Percentiles rank a stretch among this genome's conserved stretches.
These are phyloP conservation scores for Phytoseiulus persimilis DNA, from an alignment of 2,888 invertebrate genomes.

Conservation along the genomic window DNA sequence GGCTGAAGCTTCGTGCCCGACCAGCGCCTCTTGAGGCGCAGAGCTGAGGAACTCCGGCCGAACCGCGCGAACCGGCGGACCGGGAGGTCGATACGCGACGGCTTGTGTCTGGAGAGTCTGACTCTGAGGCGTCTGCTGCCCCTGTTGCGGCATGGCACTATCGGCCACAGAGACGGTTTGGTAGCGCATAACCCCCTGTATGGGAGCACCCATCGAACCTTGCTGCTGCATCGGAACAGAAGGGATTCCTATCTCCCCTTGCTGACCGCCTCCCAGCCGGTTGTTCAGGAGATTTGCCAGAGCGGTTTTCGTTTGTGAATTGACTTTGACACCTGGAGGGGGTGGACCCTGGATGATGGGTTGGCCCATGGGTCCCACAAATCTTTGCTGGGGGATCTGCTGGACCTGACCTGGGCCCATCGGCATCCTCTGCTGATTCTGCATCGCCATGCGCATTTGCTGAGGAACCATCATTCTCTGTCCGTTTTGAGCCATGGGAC, in stretches of 20 bases:
- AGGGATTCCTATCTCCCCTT: slow-evolving; percentile 10
- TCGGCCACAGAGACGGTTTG: neutral
- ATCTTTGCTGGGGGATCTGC: neutral
- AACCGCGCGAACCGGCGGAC: slow-evolving; percentile 24
- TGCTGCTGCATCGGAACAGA: slow-evolving; percentile 21
- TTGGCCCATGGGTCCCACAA: slow-evolving; percentile 21
- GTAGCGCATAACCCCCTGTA: slow-evolving; percentile 19
- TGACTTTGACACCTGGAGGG: slow-evolving; percentile 54
- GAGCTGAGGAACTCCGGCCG: slow-evolving; percentile 7
- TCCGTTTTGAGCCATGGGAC: neutral
- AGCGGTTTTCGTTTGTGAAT: slow-evolving; percentile 85
- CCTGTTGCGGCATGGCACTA: neutral
- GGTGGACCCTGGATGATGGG: slow-evolving; percentile 5
- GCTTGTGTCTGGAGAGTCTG: neutral
- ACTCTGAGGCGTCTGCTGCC: neutral
- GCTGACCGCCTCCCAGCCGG: slow-evolving; percentile 56
- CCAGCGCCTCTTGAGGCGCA: slow-evolving; percentile 12
- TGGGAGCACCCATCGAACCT: neutral
- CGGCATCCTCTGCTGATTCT: slow-evolving; percentile 30
- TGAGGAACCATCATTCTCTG: neutral
- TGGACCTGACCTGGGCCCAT: neutral
- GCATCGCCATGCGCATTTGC: slow-evolving; percentile 6
- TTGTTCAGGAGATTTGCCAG: slow-evolving; percentile 86
- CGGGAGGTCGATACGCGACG: slow-evolving; percentile 11
- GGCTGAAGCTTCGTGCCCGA: neutral